Evolutionary conservation across 2,113 vertebrate species (phyloP).

Genomic region (Heloderma charlesbogerti): DNA sequence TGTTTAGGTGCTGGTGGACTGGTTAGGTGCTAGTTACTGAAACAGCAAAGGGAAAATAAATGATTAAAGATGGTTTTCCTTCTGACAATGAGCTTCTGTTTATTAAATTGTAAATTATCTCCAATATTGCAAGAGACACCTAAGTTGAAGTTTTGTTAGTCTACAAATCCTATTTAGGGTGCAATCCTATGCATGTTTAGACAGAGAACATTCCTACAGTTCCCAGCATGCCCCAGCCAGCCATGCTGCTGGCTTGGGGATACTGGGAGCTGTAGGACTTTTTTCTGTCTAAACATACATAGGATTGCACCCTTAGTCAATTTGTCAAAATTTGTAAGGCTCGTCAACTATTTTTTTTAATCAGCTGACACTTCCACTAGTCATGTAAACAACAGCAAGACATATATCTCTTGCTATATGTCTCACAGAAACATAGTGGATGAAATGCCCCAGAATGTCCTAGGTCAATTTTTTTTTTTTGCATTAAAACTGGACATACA

Average conservation of each 20-base stretch:
- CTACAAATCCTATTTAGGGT: neutral
- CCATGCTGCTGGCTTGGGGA: too few species aligned
- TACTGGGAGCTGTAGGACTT: too few species aligned
- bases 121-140: neutral
- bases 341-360: neutral
- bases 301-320: neutral
- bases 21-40: neutral
- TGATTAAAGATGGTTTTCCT: neutral
- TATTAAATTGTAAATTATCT: slow-evolving; percentile 5
- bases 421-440: neutral
- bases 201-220: too few species aligned
- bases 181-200: neutral
- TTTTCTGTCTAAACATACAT: too few species aligned
- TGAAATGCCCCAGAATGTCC: neutral
- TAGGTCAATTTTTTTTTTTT: neutral
- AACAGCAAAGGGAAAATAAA: neutral
- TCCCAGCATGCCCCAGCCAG: too few species aligned
- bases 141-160: neutral
- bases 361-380: neutral
- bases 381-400: neutral
- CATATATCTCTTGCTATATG: neutral
- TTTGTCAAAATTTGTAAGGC: neutral
- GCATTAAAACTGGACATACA: neutral
- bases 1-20: neutral
- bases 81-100: neutral